A percentile compares a stretch with the other conserved stretches of the same genome.
These are phyloP conservation scores for Oxystoma pomonae DNA, from an alignment of 2,888 invertebrate species.

Conservation along the genomic window DNA sequence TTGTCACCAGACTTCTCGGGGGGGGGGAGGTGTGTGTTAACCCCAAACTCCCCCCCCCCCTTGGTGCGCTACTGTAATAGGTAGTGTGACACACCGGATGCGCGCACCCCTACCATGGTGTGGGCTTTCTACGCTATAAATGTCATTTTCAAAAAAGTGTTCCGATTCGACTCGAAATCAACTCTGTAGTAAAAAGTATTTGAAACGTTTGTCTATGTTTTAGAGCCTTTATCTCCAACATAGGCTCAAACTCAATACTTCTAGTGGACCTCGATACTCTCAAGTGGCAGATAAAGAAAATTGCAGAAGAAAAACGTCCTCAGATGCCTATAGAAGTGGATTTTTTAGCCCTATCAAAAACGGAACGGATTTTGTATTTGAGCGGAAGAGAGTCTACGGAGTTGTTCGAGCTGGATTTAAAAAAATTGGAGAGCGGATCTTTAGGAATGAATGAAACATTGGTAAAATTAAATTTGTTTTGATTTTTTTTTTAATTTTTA, in stretches of 20 bases:
- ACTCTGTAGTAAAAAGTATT: too few species aligned
- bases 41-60: not conserved
- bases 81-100: too few species aligned
- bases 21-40: not conserved
- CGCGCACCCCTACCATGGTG: too few species aligned
- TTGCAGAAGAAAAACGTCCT: conserved; percentile 26
- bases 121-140: too few species aligned
- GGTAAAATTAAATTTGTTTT: conserved; percentile 13
- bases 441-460: conserved; percentile 20
- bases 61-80: not conserved
- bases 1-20: too few species aligned
- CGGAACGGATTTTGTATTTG: conserved; percentile 39
- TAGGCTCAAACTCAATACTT: conserved; percentile 35
- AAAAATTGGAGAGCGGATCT: conserved; percentile 23
- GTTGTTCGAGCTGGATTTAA: conserved; percentile 40
- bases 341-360: conserved; percentile 42
- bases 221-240: conserved; percentile 44
- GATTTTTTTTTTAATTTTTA: too few species aligned
- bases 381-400: conserved; percentile 36
- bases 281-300: conserved; percentile 41
- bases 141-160: too few species aligned
- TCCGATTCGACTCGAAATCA: too few species aligned
- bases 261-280: conserved; percentile 36
- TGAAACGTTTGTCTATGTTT: too few species aligned
- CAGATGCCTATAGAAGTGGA: conserved; percentile 32